A percentile compares a stretch with the other conserved stretches of the same genome.
Evolutionary conservation across 1,140 invertebrate genomes (phyloP).

Genomic region (Procambarus virginalis): DNA sequence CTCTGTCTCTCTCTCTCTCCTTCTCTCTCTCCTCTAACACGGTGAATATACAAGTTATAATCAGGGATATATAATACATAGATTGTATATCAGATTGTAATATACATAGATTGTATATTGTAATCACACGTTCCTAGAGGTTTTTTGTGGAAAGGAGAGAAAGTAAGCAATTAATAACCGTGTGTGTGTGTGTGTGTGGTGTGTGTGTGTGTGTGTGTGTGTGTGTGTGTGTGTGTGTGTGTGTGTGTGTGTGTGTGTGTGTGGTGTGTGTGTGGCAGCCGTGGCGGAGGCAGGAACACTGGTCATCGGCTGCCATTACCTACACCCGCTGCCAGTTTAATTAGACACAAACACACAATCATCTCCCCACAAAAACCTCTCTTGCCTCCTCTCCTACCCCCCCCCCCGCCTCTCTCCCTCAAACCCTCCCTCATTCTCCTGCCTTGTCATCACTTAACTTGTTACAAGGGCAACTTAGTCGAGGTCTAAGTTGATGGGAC

Average conservation of each 20-base stretch:
- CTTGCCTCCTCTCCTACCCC: not conserved
- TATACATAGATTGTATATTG: no score
- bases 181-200: not conserved
- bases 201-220: not conserved
- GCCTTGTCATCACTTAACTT: not conserved
- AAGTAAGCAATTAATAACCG: no score
- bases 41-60: not conserved
- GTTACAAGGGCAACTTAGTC: no score
- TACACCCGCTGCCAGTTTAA: constrained; percentile 43
- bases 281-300: not conserved
- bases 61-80: no score
- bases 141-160: not conserved
- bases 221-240: not conserved
- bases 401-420: constrained; percentile 16
- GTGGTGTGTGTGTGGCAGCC: not conserved
- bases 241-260: not conserved
- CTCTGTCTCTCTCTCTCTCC: not conserved
- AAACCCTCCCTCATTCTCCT: not conserved
- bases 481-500: no score
- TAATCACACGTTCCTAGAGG: no score
- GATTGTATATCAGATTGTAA: no score
- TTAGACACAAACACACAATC: constrained; percentile 63
- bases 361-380: constrained; percentile 19
- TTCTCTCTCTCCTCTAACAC: not conserved
- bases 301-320: constrained; percentile 43